Evolutionary conservation across 2,797 vertebrate species (phyloP).

Genomic region (Micromesistius poutassou): DNA sequence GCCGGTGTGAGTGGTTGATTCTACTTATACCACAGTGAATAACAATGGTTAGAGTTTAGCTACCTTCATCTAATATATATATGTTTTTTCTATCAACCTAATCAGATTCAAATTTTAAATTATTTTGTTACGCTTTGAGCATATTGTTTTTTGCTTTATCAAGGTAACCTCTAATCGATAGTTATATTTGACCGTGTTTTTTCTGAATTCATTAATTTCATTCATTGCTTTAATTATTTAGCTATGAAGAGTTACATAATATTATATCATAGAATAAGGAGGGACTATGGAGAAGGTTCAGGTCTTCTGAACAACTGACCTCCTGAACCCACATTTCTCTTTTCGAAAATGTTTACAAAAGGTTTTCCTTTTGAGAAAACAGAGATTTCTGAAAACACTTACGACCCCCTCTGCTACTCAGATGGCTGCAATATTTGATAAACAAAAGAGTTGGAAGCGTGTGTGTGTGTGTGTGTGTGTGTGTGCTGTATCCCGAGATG

Average conservation of each 20-base stretch:
- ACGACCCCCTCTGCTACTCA: background rate
- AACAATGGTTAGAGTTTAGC: background rate
- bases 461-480: background rate
- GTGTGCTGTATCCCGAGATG: constrained; percentile 22
- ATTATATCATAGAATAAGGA: background rate
- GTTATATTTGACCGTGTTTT: background rate
- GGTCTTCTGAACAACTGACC: background rate
- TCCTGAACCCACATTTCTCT: background rate
- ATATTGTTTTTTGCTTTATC: background rate
- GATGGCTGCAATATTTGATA: background rate
- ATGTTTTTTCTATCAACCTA: no score
- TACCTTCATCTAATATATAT: background rate
- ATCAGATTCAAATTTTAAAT: background rate
- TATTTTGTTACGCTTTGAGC: background rate
- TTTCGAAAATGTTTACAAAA: background rate
- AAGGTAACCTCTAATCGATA: background rate
- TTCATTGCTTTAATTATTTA: background rate
- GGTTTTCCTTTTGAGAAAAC: background rate
- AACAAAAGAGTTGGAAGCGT: background rate
- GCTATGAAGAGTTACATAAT: background rate
- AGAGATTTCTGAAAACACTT: background rate
- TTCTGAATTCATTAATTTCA: background rate
- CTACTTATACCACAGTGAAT: background rate
- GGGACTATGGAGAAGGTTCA: background rate
- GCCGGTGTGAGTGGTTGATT: no score